Percentiles rank a stretch among this genome's conserved stretches.
Conservation (phyloP, 1,140 invertebrate species). For the Dinothrombium tinctorium region DNA sequence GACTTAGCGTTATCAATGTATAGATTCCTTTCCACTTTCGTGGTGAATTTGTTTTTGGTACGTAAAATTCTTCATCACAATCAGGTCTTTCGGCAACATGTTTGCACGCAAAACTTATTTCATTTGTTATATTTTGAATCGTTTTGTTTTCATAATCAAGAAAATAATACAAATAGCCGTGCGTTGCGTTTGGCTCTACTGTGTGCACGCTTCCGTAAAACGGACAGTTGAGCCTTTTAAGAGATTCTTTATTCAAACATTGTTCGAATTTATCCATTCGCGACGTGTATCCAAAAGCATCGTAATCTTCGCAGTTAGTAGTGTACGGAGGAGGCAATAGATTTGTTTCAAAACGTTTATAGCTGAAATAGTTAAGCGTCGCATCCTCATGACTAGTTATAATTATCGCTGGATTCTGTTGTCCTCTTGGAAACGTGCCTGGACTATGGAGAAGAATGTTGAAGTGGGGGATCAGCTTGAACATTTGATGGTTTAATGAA, state of each 20-base stretch:
- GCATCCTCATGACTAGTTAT: neutral
- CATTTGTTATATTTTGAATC: neutral
- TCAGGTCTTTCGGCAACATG: neutral
- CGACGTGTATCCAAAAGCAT: neutral
- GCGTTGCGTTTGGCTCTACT: neutral
- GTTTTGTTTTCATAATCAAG: neutral
- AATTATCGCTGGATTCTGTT: neutral
- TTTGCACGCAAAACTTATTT: neutral
- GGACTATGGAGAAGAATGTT: neutral
- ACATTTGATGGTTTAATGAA: no score
- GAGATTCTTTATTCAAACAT: neutral
- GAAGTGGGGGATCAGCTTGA: no score
- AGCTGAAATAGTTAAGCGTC: neutral
- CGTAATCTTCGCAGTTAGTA: neutral
- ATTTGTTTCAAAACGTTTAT: neutral
- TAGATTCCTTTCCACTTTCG: neutral
- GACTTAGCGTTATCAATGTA: neutral
- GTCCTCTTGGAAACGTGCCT: neutral
- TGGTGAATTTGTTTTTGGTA: neutral
- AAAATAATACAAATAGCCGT: neutral
- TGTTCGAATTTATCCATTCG: neutral
- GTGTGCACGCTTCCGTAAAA: neutral
- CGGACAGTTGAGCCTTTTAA: neutral
- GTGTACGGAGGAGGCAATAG: neutral
- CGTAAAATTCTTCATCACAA: neutral